Percentiles rank a stretch among this genome's conserved stretches.
Conservation (phyloP, 2,888 invertebrate species). For the Melikaiella ostensackeni region DNA sequence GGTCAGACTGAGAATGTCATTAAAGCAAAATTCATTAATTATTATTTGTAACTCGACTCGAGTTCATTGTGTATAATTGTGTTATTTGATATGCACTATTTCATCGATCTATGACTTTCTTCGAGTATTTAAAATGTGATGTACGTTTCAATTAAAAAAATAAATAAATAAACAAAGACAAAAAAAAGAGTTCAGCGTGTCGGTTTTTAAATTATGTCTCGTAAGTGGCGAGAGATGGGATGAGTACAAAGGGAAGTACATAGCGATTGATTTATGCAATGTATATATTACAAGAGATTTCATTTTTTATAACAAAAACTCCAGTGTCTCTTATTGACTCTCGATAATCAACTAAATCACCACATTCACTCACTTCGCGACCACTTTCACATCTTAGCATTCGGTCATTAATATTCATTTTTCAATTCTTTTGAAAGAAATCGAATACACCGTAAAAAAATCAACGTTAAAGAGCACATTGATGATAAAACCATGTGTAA, state of each 20-base stretch:
- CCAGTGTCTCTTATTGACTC: constrained; percentile 48
- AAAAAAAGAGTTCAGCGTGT: not conserved
- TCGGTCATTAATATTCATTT: constrained; percentile 42
- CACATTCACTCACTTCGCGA: constrained; percentile 43
- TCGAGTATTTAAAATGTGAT: constrained; percentile 21
- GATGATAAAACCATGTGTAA: constrained; percentile 67
- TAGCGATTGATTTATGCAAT: constrained; percentile 64
- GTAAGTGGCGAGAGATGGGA: constrained; percentile 14
- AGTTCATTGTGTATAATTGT: constrained; percentile 26
- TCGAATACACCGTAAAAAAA: constrained; percentile 40
- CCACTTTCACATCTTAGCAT: constrained; percentile 33
- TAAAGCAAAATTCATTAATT: constrained; percentile 8
- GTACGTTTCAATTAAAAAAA: constrained; percentile 45
- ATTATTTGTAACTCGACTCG: not conserved
- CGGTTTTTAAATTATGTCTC: not conserved
- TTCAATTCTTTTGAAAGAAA: constrained; percentile 45
- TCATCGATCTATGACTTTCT: constrained; percentile 16
- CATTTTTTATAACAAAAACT: constrained; percentile 56
- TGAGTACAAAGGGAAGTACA: constrained; percentile 49
- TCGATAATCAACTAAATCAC: constrained; percentile 43
- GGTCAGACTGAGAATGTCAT: constrained; percentile 30
- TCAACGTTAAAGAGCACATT: constrained; percentile 64
- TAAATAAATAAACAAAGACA: constrained; percentile 34
- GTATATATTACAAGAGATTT: constrained; percentile 65
- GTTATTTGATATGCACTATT: constrained; percentile 37